Conservation (phyloP, 1,140 invertebrate species). For the Drosophila leontia region DNA sequence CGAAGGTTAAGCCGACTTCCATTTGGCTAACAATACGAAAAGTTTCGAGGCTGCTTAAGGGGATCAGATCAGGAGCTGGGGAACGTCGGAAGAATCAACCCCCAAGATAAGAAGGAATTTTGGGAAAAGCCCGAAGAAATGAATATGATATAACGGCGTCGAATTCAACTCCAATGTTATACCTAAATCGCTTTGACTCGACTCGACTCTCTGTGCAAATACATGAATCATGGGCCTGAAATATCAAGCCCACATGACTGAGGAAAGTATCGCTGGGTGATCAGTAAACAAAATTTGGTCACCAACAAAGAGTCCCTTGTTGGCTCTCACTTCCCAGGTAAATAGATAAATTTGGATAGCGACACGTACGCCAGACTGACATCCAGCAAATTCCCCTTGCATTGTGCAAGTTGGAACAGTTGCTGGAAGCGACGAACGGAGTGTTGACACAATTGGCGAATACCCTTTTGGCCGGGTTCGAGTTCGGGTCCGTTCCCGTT, state of each 20-base stretch:
- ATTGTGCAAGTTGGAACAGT: conserved; percentile 69
- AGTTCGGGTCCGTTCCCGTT: conserved; percentile 44
- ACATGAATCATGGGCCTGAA: conserved; percentile 12
- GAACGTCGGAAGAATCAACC: background rate
- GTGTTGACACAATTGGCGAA: conserved; percentile 77
- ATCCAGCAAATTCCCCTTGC: conserved; percentile 43
- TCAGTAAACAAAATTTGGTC: conserved; percentile 32
- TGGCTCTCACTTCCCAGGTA: conserved; percentile 3
- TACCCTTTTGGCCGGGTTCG: conserved; percentile 61
- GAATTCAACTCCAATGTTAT: background rate
- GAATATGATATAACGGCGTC: background rate
- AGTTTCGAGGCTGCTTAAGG: background rate
- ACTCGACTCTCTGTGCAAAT: background rate
- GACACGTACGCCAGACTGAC: conserved; percentile 16
- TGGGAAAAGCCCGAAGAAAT: background rate
- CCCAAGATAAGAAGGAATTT: background rate
- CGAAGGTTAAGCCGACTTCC: conserved; percentile 45
- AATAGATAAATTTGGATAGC: conserved; percentile 24
- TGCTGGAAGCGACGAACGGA: conserved; percentile 45
- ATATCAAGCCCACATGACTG: conserved; percentile 15
- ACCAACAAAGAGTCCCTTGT: conserved; percentile 30
- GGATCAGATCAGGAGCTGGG: background rate
- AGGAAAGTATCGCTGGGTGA: conserved; percentile 19
- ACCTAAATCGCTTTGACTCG: background rate
- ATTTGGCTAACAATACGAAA: conserved; percentile 43